A percentile compares a stretch with the other conserved stretches of the same genome.
Evolutionary conservation across 2,797 vertebrate genomes (phyloP).

Genomic region (Enteromius paludinosus): DNA sequence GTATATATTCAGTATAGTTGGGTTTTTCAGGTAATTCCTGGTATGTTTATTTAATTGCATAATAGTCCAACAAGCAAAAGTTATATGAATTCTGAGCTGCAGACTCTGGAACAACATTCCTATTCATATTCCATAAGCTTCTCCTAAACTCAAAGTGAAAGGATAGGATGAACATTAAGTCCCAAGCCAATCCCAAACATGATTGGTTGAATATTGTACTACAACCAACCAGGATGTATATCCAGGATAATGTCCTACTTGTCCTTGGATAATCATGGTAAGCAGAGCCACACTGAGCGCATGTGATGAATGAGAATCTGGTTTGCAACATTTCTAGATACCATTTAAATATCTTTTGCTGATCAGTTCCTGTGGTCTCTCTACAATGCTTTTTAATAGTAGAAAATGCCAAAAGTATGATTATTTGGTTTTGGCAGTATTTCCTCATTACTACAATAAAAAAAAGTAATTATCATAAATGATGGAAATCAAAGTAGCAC

Average conservation of each 20-base stretch:
- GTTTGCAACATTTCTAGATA: not conserved
- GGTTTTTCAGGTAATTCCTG: not conserved
- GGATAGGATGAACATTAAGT: not conserved
- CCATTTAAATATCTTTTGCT: not conserved
- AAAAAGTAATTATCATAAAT: not conserved
- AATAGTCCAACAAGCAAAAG: not conserved
- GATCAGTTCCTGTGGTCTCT: not conserved
- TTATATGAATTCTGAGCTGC: not conserved
- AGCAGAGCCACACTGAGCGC: not conserved
- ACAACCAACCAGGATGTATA: not conserved
- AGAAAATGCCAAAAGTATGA: not conserved
- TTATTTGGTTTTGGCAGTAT: not conserved
- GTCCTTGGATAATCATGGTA: constrained; percentile 7
- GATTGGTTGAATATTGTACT: not conserved
- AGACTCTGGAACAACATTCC: not conserved
- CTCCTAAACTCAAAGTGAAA: constrained; percentile 16
- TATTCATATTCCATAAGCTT: not conserved
- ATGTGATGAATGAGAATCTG: not conserved
- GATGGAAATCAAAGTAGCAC: not conserved
- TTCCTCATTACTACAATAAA: not conserved
- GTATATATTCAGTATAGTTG: not conserved
- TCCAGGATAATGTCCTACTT: not conserved
- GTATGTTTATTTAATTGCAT: not conserved
- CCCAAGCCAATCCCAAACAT: constrained; percentile 13
- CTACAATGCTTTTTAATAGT: not conserved